Conservation (phyloP, 2,797 vertebrate genomes). For the Falco naumanni region DNA sequence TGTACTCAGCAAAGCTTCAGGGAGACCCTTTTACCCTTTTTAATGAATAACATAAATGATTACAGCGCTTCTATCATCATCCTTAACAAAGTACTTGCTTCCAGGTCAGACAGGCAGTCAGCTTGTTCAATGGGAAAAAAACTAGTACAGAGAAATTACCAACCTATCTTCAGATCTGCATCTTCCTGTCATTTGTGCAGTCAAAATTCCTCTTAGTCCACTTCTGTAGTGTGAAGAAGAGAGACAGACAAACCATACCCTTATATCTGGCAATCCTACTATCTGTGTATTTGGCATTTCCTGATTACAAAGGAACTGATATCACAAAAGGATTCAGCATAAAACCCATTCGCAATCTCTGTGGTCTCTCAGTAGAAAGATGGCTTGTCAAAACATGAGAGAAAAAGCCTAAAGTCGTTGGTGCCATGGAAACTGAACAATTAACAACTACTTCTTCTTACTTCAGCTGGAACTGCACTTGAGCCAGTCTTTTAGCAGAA, state of each 20-base stretch:
- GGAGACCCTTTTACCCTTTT: background rate
- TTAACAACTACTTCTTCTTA: background rate
- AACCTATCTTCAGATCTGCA: background rate
- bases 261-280: background rate
- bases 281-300: background rate
- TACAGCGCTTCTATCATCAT: background rate
- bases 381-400: background rate
- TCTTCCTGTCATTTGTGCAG: background rate
- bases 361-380: background rate
- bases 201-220: background rate
- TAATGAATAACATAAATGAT: background rate
- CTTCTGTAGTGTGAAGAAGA: background rate
- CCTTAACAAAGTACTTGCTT: background rate
- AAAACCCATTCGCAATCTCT: background rate
- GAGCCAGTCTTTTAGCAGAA: background rate
- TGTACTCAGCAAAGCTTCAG: background rate
- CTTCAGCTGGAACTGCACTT: background rate
- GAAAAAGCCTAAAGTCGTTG: conserved; percentile 15
- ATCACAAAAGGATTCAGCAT: conserved; percentile 6
- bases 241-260: background rate
- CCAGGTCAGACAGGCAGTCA: background rate
- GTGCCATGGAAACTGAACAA: conserved; percentile 40
- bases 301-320: background rate
- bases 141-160: background rate
- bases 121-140: background rate